Evolutionary conservation across 1,140 invertebrate genomes (phyloP).

Genomic region (Parasteatoda tepidariorum): DNA sequence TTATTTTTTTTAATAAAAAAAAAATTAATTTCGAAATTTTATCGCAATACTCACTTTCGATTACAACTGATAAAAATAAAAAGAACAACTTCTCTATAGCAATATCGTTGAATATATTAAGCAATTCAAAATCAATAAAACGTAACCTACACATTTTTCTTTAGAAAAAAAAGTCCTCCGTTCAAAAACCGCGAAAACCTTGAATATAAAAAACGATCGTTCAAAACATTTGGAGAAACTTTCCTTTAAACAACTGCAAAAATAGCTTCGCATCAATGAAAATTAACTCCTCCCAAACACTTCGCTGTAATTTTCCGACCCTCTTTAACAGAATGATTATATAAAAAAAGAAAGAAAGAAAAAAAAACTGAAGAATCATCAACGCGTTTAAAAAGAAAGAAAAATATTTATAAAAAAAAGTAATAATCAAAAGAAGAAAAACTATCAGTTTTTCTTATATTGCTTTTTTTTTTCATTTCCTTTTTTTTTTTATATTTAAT

Average conservation of each 20-base stretch:
- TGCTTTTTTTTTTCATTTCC: background rate
- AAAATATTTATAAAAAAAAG: constrained; percentile 20
- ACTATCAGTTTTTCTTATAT: constrained; percentile 51
- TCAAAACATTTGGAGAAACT: constrained; percentile 14
- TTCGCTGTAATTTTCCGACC: constrained; percentile 23
- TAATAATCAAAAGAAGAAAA: constrained; percentile 25
- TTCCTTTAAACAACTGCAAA: constrained; percentile 50
- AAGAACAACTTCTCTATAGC: too few relatives aligned
- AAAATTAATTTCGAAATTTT: too few relatives aligned
- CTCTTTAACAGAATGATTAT: constrained; percentile 31
- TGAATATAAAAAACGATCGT: background rate
- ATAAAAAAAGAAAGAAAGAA: constrained; percentile 14
- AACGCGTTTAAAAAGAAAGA: constrained; percentile 28
- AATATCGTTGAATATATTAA: too few relatives aligned
- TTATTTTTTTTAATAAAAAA: too few relatives aligned
- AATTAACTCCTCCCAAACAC: constrained; percentile 35
- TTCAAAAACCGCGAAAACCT: background rate
- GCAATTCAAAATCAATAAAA: background rate
- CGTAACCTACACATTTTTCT: too few relatives aligned
- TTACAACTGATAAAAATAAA: too few relatives aligned
- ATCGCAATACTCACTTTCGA: too few relatives aligned
- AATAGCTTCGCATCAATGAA: constrained; percentile 48
- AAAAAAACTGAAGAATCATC: constrained; percentile 17
- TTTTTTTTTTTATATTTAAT: constrained; percentile 53
- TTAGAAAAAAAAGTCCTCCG: too few relatives aligned